These are phyloP conservation scores for Anseranas semipalmata DNA, from an alignment of 2,113 vertebrate species.

Conservation along the genomic window DNA sequence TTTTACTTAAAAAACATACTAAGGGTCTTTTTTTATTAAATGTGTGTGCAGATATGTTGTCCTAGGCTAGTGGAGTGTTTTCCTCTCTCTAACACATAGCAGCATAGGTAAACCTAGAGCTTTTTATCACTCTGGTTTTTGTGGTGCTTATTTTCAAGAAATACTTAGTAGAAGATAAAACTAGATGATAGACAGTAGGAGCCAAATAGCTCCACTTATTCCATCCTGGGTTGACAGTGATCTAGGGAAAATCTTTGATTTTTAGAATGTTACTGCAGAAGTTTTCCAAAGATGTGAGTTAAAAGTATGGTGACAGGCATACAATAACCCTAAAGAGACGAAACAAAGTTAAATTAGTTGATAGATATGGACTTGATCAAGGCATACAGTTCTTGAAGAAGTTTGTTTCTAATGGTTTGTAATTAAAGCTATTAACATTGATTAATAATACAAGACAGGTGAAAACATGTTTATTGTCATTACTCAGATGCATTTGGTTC, in stretches of 20 bases:
- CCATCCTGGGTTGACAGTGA: neutral
- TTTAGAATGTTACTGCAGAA: neutral
- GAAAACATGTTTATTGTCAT: neutral
- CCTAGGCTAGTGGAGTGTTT: neutral
- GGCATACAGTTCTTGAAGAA: neutral
- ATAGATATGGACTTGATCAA: neutral
- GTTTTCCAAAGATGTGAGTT: neutral
- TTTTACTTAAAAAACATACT: neutral
- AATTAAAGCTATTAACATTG: neutral
- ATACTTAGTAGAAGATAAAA: neutral
- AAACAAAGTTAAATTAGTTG: neutral
- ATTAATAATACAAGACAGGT: neutral
- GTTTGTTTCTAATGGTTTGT: neutral
- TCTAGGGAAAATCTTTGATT: slow-evolving; percentile 15
- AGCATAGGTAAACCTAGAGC: neutral
- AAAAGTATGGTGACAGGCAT: neutral
- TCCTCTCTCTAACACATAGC: neutral
- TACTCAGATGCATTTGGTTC: neutral
- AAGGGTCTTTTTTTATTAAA: neutral
- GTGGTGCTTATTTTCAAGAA: slow-evolving; percentile 15
- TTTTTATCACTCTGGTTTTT: neutral
- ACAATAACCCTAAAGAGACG: neutral
- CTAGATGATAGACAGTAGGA: neutral
- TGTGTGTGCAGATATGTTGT: neutral
- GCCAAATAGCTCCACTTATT: neutral